Evolutionary conservation across 2,797 vertebrate genomes (phyloP).

Genomic region (Hylomyscus alleni): DNA sequence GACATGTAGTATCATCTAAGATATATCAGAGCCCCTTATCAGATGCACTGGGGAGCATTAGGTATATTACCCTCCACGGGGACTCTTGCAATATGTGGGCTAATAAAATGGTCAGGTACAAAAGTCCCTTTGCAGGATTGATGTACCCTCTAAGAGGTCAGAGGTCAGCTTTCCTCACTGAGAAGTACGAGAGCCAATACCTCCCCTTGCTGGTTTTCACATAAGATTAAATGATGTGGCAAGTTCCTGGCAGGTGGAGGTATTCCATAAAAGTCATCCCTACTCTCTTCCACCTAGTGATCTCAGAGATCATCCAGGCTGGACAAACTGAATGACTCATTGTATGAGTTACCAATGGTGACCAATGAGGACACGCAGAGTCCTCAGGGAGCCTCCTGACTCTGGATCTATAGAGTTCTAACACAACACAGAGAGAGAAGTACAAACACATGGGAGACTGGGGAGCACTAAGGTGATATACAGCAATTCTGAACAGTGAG

Average conservation of each 20-base stretch:
- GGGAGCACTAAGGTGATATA: neutral
- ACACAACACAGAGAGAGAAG: neutral
- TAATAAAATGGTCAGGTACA: neutral
- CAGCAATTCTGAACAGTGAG: neutral
- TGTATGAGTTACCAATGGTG: neutral
- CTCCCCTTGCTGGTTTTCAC: neutral
- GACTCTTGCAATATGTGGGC: neutral
- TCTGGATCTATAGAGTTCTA: neutral
- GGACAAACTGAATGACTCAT: neutral
- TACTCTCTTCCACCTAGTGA: rapidly evolving
- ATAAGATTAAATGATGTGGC: neutral
- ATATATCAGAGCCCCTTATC: neutral
- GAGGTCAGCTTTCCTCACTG: neutral
- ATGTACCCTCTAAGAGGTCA: neutral
- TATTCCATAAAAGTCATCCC: neutral
- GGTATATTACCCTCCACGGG: neutral
- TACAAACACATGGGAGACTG: neutral
- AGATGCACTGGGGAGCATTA: neutral
- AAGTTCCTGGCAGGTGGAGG: neutral
- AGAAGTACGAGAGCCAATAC: neutral
- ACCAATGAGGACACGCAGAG: neutral
- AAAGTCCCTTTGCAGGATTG: neutral
- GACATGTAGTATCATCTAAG: too few species aligned
- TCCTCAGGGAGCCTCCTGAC: neutral
- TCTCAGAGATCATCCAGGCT: neutral